A percentile compares a stretch with the other conserved stretches of the same genome.
Conservation (phyloP, 2,113 vertebrate species). For the Zosterops pallidus region DNA sequence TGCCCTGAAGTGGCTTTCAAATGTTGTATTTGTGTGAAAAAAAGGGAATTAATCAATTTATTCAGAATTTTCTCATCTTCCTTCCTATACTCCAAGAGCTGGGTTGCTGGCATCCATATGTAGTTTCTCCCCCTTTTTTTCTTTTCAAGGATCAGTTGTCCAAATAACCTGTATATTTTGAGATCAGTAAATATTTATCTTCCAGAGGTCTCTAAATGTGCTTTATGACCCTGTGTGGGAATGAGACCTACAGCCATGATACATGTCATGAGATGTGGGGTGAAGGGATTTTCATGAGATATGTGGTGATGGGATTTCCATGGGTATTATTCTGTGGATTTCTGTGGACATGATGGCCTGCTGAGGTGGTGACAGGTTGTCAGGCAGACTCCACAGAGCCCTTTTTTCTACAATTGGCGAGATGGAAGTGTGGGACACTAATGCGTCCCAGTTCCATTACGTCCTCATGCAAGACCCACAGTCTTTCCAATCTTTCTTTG, state of each 20-base stretch:
- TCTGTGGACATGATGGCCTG: not conserved
- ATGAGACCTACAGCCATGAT: not conserved
- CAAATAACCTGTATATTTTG: not conserved
- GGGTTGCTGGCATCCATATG: not conserved
- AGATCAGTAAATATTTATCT: not conserved
- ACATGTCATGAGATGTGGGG: rapidly evolving
- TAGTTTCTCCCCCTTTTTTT: not conserved
- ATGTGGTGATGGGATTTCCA: rapidly evolving
- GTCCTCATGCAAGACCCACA: not conserved
- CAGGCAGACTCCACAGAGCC: not conserved
- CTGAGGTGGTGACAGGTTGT: not conserved
- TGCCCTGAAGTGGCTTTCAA: not conserved
- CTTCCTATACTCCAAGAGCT: not conserved
- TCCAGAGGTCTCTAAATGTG: not conserved
- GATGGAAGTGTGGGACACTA: not conserved
- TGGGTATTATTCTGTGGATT: not conserved
- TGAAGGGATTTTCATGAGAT: not conserved
- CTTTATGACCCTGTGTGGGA: not conserved
- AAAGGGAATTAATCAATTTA: not conserved
- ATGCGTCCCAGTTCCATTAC: not conserved
- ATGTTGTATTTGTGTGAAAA: not conserved
- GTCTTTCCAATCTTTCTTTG: not conserved
- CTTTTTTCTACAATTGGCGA: rapidly evolving
- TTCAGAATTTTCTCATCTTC: not conserved
- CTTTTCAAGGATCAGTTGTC: not conserved